phyloP scores from a whole-genome alignment of 2,888 invertebrate species.

The Resseliella maxima region DNA sequence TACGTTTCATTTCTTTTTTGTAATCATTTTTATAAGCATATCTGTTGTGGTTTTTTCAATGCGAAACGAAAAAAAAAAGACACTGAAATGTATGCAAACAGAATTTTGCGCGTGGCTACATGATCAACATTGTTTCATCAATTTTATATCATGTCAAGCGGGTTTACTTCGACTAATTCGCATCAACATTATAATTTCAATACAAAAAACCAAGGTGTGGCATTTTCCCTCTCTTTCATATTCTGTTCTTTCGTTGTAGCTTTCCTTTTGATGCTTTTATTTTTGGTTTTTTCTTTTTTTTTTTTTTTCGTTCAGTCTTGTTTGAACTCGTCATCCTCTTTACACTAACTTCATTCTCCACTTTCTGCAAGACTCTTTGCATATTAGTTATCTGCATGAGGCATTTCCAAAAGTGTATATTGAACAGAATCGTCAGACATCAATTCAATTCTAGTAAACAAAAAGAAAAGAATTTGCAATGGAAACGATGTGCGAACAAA shows the following conservation, averaged over 20 bases:
- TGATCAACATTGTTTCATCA: conserved; percentile 51
- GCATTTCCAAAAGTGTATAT: not conserved
- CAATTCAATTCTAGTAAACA: conserved; percentile 41
- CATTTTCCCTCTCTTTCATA: conserved; percentile 39
- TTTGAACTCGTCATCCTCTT: conserved; percentile 30
- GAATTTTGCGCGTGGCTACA: conserved; percentile 23
- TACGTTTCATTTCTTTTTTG: not conserved
- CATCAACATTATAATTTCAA: conserved; percentile 47
- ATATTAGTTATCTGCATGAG: conserved; percentile 7
- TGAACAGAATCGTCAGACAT: conserved; percentile 37
- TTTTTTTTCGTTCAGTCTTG: not conserved
- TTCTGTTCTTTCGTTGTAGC: not conserved
- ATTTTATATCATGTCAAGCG: conserved; percentile 43
- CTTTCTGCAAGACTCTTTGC: not conserved
- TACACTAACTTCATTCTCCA: not conserved
- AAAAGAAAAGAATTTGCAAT: not conserved
- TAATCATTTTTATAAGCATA: not conserved
- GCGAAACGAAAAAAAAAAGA: not conserved
- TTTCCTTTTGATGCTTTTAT: not conserved
- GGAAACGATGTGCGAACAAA: not conserved
- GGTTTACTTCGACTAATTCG: conserved; percentile 39
- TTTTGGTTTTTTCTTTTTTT: not conserved
- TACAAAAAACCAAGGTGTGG: conserved; percentile 47
- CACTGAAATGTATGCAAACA: not conserved
- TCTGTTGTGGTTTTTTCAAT: not conserved